These are phyloP conservation scores for Plecturocebus donacophilus DNA, from an alignment of 2,113 vertebrate species.

Conservation along the genomic window DNA sequence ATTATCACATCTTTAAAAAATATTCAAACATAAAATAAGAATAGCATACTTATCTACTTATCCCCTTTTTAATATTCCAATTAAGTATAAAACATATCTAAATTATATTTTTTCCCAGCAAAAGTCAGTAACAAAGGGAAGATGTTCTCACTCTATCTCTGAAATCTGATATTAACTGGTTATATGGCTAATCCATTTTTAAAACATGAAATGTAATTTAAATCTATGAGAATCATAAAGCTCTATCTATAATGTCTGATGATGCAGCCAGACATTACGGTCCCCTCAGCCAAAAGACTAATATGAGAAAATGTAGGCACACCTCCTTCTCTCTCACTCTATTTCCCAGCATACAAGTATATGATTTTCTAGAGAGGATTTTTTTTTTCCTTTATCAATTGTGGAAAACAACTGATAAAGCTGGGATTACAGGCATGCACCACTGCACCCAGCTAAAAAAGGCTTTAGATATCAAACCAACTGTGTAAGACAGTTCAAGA, in stretches of 20 bases:
- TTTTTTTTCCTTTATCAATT: neutral
- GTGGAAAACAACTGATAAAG: neutral
- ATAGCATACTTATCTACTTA: neutral
- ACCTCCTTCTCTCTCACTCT: neutral
- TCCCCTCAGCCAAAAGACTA: constrained; percentile 2
- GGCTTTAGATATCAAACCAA: neutral
- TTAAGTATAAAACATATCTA: constrained; percentile 14
- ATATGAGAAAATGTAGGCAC: neutral
- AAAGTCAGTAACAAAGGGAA: constrained; percentile 46
- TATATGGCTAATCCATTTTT: neutral
- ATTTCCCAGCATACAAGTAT: neutral
- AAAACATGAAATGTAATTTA: constrained; percentile 10
- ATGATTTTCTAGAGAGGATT: neutral
- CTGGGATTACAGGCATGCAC: too few species aligned
- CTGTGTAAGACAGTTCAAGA: constrained; percentile 1
- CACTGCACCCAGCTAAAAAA: neutral
- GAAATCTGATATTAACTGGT: neutral
- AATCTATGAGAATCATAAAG: neutral
- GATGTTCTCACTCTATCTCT: constrained; percentile 16
- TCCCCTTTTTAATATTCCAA: neutral
- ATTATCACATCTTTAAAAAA: neutral
- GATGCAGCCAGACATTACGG: neutral
- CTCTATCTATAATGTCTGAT: neutral
- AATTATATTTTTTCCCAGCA: neutral
- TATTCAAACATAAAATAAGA: constrained; percentile 18